Percentiles rank a stretch among this genome's conserved stretches.
Conservation (phyloP, 2,888 invertebrate genomes). For the Scelioninae gen. 1 region DNA sequence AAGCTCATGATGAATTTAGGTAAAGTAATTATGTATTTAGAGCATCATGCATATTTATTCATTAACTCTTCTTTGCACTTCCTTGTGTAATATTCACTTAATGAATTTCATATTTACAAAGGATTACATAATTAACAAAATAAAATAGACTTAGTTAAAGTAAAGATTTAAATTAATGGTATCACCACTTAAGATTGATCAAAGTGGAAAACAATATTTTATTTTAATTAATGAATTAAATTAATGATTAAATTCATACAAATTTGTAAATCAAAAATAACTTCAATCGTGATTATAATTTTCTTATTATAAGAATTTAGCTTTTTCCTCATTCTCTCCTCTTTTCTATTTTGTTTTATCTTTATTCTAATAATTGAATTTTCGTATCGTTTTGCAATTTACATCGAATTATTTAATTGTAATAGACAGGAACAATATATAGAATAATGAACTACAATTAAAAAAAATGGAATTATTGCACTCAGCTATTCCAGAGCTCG, state of each 20-base stretch:
- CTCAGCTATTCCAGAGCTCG: neutral
- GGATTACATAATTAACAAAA: slow-evolving; percentile 6
- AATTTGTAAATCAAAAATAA: no score
- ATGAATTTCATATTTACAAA: slow-evolving; percentile 10
- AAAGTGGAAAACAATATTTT: no score
- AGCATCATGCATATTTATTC: slow-evolving; percentile 32
- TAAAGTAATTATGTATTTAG: slow-evolving; percentile 42
- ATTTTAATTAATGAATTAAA: no score
- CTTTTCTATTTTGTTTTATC: no score
- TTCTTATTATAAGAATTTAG: no score
- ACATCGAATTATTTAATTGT: no score
- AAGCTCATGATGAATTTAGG: slow-evolving; percentile 28
- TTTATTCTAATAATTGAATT: no score
- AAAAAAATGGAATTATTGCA: neutral
- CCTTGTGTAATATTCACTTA: slow-evolving; percentile 18
- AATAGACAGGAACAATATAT: no score
- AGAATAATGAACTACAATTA: neutral
- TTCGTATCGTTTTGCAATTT: no score
- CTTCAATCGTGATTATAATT: no score
- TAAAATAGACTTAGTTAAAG: neutral
- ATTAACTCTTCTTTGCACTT: slow-evolving; percentile 29
- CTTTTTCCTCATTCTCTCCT: no score
- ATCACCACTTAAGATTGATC: neutral
- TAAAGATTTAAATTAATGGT: neutral
- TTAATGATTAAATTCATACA: no score